These are phyloP conservation scores for Periophthalmodon schlosseri DNA, from an alignment of 2,113 vertebrate species.

Conservation along the genomic window DNA sequence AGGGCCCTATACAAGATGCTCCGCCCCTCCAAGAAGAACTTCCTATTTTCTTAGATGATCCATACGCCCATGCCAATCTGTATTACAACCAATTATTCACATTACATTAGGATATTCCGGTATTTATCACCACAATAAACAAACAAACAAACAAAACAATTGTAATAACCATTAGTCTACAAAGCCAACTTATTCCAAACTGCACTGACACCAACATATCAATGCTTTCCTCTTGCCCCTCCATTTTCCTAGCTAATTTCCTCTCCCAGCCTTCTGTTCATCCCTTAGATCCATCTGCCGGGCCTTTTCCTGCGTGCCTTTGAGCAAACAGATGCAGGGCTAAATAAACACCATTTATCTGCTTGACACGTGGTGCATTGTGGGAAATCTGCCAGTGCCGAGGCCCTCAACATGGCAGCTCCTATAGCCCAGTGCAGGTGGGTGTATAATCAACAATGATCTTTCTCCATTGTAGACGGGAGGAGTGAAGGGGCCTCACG, in stretches of 20 bases:
- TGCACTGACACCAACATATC: background rate
- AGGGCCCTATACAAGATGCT: no score
- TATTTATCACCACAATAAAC: no score
- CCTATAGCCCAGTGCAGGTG: constrained; percentile 51
- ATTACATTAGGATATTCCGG: no score
- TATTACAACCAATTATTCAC: no score
- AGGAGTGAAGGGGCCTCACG: constrained; percentile 39
- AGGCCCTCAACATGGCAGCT: constrained; percentile 41
- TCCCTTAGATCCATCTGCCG: constrained; percentile 58
- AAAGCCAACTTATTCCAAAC: background rate
- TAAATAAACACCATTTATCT: constrained; percentile 72
- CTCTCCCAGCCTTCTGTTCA: constrained; percentile 14
- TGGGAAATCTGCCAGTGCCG: constrained; percentile 22
- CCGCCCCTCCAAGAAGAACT: no score
- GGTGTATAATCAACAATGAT: constrained; percentile 29
- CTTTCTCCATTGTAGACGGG: constrained; percentile 18
- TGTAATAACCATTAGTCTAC: background rate
- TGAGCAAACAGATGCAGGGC: constrained; percentile 63
- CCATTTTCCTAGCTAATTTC: constrained; percentile 5
- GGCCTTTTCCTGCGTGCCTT: constrained; percentile 33
- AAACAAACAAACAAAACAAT: no score
- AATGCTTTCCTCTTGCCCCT: background rate
- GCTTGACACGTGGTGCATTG: constrained; percentile 18
- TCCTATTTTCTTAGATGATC: no score
- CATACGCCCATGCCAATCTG: no score